These are phyloP conservation scores for Elephantulus edwardii DNA, from an alignment of 2,113 vertebrate genomes.

Conservation along the genomic window DNA sequence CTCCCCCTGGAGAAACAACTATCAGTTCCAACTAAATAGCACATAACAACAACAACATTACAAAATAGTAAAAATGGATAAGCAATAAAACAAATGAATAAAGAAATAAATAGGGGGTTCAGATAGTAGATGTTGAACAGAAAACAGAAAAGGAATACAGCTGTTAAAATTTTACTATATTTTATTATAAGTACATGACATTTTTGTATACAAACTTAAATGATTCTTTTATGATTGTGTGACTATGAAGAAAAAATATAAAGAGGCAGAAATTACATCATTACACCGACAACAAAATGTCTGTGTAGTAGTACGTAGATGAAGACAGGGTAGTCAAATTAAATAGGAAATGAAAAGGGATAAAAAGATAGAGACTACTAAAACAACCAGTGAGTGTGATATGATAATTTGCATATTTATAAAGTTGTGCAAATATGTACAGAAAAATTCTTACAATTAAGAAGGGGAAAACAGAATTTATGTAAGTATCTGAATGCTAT, in stretches of 20 bases:
- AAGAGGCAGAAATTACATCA: background rate
- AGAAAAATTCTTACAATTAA: slow-evolving; percentile 9
- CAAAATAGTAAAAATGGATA: slow-evolving; percentile 6
- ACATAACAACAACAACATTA: too few relatives aligned
- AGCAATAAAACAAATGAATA: background rate
- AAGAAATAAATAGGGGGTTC: background rate
- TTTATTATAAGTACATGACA: background rate
- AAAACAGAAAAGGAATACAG: slow-evolving; percentile 20
- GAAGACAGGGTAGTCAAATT: background rate
- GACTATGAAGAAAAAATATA: background rate
- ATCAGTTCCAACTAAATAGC: too few relatives aligned
- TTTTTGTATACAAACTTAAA: background rate
- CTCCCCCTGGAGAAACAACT: too few relatives aligned
- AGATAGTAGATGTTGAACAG: background rate
- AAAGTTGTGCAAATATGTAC: background rate
- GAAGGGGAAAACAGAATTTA: background rate
- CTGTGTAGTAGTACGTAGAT: background rate
- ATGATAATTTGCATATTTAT: background rate
- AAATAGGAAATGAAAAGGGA: background rate
- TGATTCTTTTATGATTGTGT: slow-evolving; percentile 7
- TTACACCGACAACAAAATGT: background rate
- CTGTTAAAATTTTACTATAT: background rate
- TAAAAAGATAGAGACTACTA: background rate
- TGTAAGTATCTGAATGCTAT: background rate
- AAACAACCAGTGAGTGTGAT: background rate